Conservation (phyloP, 2,797 vertebrate genomes). For the Selene dorsalis region DNA sequence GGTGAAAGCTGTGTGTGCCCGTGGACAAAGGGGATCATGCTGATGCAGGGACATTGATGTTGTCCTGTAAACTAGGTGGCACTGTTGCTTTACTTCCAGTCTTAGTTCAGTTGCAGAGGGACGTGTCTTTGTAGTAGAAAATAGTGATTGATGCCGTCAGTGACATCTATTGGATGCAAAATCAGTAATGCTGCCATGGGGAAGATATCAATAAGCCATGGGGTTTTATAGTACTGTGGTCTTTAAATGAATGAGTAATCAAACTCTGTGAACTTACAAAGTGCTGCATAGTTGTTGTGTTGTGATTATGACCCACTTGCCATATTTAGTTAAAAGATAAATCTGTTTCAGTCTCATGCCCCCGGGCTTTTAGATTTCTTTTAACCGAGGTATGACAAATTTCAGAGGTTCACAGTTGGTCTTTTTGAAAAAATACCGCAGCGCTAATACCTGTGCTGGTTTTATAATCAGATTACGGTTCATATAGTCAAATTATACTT, state of each 20-base stretch:
- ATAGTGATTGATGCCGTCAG: slow-evolving; percentile 18
- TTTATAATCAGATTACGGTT: slow-evolving; percentile 63
- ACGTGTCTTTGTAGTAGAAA: background rate
- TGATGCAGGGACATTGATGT: background rate
- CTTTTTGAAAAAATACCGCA: slow-evolving; percentile 25
- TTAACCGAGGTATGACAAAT: slow-evolving; percentile 36
- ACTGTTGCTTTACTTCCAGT: slow-evolving; percentile 65
- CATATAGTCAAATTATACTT: slow-evolving; percentile 37
- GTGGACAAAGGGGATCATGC: background rate
- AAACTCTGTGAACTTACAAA: background rate
- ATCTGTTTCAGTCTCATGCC: slow-evolving; percentile 1
- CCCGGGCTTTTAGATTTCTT: slow-evolving; percentile 28
- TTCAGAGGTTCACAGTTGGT: slow-evolving; percentile 26
- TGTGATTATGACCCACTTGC: slow-evolving; percentile 14
- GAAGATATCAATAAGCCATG: background rate
- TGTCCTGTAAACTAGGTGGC: slow-evolving; percentile 62
- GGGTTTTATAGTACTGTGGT: background rate
- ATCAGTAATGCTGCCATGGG: background rate
- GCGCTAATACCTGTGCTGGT: slow-evolving; percentile 42
- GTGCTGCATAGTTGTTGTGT: background rate
- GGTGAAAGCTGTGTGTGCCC: background rate
- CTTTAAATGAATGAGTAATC: background rate
- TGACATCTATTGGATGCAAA: background rate
- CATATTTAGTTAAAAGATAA: slow-evolving; percentile 26
- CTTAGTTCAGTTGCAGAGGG: background rate